A percentile compares a stretch with the other conserved stretches of the same genome.
These are phyloP conservation scores for Anagrus nilaparvatae DNA, from an alignment of 1,140 invertebrate species.

Conservation along the genomic window DNA sequence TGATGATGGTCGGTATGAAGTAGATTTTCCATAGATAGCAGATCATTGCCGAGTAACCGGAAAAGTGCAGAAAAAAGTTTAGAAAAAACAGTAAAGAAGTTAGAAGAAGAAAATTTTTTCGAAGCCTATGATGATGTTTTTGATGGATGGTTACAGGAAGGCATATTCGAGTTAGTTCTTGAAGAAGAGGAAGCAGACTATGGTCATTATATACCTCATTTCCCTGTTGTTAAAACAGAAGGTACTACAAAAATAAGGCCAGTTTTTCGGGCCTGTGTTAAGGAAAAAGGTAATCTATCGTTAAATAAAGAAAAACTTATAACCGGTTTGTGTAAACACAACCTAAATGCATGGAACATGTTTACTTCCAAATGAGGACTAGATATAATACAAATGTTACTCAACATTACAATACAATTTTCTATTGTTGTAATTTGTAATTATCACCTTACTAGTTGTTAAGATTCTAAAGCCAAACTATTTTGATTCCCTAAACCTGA, in stretches of 20 bases:
- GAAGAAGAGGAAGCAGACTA: conserved; percentile 3
- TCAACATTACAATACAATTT: too few species aligned
- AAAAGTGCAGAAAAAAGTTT: conserved; percentile 8
- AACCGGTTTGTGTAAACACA: too few species aligned
- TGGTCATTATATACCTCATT: conserved; percentile 18
- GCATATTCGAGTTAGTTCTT: conserved; percentile 18
- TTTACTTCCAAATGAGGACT: too few species aligned
- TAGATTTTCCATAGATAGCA: conserved; percentile 25
- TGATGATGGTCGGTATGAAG: conserved; percentile 24
- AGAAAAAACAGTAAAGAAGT: conserved; percentile 11
- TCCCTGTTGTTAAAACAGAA: conserved; percentile 14
- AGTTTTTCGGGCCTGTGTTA: conserved; percentile 28
- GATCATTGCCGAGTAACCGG: conserved; percentile 17
- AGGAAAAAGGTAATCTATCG: conserved; percentile 18
- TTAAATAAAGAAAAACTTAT: too few species aligned
- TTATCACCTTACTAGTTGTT: too few species aligned
- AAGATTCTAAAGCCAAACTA: too few species aligned
- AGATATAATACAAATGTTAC: too few species aligned
- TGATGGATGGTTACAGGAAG: conserved; percentile 18
- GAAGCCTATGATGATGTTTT: conserved; percentile 28
- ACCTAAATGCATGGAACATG: too few species aligned
- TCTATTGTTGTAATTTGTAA: too few species aligned
- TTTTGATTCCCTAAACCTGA: too few species aligned
- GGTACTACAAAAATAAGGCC: conserved; percentile 23
- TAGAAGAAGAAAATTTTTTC: conserved; percentile 16